Evolutionary conservation across 2,888 invertebrate genomes (phyloP).

Genomic region (Alloplasta piceator): DNA sequence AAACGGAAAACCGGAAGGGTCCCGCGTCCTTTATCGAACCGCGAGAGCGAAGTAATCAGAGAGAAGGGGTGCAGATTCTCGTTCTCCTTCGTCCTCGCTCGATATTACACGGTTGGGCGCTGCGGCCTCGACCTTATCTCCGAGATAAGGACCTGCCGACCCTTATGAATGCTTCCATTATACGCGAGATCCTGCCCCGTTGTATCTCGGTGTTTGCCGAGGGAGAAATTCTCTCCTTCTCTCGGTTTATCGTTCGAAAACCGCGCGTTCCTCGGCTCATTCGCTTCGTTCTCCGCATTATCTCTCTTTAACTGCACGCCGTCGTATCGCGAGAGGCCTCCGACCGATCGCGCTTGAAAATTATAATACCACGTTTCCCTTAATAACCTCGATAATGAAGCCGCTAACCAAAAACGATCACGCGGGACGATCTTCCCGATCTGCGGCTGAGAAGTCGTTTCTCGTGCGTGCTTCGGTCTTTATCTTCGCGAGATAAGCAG

Average conservation of each 20-base stretch:
- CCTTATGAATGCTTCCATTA: constrained; percentile 80
- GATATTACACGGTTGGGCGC: constrained; percentile 61
- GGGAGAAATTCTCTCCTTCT: constrained; percentile 44
- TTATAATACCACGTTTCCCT: constrained; percentile 57
- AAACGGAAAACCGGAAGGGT: constrained; percentile 73
- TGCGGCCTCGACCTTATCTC: constrained; percentile 75
- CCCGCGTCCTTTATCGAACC: constrained; percentile 74
- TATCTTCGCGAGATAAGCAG: background rate
- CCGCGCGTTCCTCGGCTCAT: constrained; percentile 37
- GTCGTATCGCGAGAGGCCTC: constrained; percentile 33
- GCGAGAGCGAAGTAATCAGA: constrained; percentile 45
- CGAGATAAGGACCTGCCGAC: constrained; percentile 79
- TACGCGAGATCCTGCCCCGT: constrained; percentile 55
- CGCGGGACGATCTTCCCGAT: background rate
- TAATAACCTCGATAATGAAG: constrained; percentile 59
- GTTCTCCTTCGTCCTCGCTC: constrained; percentile 44
- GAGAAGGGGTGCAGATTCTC: constrained; percentile 15
- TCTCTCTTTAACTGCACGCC: constrained; percentile 36
- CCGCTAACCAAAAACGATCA: background rate
- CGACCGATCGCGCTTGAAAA: constrained; percentile 64
- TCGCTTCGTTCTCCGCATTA: constrained; percentile 51
- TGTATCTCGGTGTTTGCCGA: constrained; percentile 65
- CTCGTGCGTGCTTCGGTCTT: background rate
- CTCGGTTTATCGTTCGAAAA: constrained; percentile 21
- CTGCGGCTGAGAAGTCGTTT: constrained; percentile 25